Evolutionary conservation across 1,140 invertebrate genomes (phyloP).

Genomic region (Luehdorfia chinensis): DNA sequence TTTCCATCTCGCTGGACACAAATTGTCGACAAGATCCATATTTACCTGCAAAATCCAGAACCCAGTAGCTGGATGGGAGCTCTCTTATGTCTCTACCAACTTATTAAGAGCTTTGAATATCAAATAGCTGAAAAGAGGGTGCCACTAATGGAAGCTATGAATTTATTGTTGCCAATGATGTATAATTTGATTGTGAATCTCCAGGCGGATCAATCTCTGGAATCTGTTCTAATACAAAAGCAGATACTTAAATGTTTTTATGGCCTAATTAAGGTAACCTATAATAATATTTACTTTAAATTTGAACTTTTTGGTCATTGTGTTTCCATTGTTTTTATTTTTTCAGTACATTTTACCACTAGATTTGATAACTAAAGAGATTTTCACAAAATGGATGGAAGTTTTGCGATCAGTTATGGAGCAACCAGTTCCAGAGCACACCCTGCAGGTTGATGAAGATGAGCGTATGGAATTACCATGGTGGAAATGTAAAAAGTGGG

Average conservation of each 20-base stretch:
- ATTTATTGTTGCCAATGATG: conserved; percentile 93
- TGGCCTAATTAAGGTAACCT: conserved; percentile 89
- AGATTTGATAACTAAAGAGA: conserved; percentile 91
- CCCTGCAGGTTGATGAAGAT: conserved; percentile 89
- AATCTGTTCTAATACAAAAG: conserved; percentile 95
- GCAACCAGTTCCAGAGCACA: conserved; percentile 89
- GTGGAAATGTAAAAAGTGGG: conserved; percentile 99
- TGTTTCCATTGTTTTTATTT: no score
- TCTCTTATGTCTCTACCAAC: conserved; percentile 93
- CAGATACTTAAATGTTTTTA: conserved; percentile 98
- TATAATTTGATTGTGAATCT: conserved; percentile 91
- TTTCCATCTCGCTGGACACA: conserved; percentile 97
- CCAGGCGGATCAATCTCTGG: conserved; percentile 89
- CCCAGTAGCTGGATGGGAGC: conserved; percentile 94
- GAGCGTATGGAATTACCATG: conserved; percentile 93
- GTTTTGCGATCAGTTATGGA: conserved; percentile 89
- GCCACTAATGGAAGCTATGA: conserved; percentile 96
- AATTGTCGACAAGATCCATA: conserved; percentile 95
- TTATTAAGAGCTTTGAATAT: conserved; percentile 98
- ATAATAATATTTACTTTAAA: conserved; percentile 15
- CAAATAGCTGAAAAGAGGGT: conserved; percentile 92
- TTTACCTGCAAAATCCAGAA: conserved; percentile 82
- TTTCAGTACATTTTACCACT: conserved; percentile 92
- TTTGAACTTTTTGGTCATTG: conserved; percentile 11
- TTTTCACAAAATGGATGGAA: conserved; percentile 98